phyloP scores from a whole-genome alignment of 2,797 vertebrate species.

The Mastacembelus armatus region DNA sequence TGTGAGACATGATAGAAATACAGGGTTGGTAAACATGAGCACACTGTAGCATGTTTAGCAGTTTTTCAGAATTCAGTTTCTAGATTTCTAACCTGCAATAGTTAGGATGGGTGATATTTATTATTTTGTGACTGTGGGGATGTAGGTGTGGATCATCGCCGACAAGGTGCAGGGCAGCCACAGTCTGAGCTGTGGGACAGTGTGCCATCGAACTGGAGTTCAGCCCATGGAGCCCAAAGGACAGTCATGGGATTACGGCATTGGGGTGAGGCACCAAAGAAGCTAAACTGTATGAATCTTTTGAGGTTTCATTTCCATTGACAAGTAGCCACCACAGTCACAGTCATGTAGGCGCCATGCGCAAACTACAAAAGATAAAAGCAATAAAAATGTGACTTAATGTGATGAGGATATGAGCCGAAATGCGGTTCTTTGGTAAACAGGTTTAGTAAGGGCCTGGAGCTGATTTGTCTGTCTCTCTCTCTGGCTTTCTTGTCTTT shows the following conservation, averaged over 20 bases:
- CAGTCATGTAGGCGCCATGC: neutral
- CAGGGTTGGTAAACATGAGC: neutral
- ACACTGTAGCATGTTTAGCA: neutral
- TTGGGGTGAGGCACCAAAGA: conserved; percentile 86
- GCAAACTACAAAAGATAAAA: neutral
- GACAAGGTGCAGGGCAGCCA: conserved; percentile 97
- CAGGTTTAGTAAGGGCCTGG: neutral
- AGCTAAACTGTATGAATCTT: neutral
- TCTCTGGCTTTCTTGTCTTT: conserved; percentile 7
- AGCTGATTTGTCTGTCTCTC: neutral
- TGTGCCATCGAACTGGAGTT: conserved; percentile 92
- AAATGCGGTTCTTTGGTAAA: conserved; percentile 2
- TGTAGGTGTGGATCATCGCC: conserved; percentile 96
- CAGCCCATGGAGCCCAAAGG: conserved; percentile 91
- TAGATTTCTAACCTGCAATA: neutral
- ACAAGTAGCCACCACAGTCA: neutral
- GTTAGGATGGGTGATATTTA: neutral
- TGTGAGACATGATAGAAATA: neutral
- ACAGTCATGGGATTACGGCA: conserved; percentile 95
- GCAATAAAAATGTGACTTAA: conserved; percentile 7
- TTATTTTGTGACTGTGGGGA: conserved; percentile 4
- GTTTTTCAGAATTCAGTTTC: neutral
- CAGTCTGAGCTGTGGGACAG: conserved; percentile 94
- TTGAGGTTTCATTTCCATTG: neutral
- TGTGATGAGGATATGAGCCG: neutral